Evolutionary conservation across 2,113 vertebrate genomes (phyloP).

Genomic region (Acrocephalus arundinaceus): DNA sequence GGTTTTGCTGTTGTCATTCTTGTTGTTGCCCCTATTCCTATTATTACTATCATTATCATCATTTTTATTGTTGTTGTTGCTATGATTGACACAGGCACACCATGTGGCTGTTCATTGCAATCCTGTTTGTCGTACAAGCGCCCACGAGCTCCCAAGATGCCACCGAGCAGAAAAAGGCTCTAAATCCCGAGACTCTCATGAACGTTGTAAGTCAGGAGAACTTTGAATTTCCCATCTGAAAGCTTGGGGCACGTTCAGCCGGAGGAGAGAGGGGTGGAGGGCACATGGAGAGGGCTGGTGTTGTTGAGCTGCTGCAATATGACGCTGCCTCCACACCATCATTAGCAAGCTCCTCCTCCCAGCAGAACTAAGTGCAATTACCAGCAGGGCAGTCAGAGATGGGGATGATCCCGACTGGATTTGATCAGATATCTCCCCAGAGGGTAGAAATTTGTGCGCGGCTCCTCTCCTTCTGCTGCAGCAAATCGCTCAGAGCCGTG

Average conservation of each 20-base stretch:
- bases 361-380: background rate
- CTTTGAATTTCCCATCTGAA: background rate
- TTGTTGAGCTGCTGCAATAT: accelerated
- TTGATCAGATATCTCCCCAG: background rate
- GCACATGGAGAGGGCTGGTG: background rate
- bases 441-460: background rate
- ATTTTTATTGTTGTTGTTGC: background rate
- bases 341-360: background rate
- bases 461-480: background rate
- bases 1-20: background rate
- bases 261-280: background rate
- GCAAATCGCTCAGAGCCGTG: background rate
- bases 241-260: accelerated
- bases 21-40: background rate
- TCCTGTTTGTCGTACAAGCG: background rate
- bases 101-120: slow-evolving; percentile 8
- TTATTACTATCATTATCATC: background rate
- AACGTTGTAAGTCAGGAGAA: slow-evolving; percentile 28
- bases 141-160: accelerated
- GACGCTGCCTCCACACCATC: accelerated
- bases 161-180: accelerated
- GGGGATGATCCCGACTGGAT: background rate
- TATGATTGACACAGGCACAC: background rate
- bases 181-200: background rate
- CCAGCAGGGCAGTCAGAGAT: background rate